Evolutionary conservation across 2,113 vertebrate species (phyloP).

Genomic region (Amphilophus citrinellus): DNA sequence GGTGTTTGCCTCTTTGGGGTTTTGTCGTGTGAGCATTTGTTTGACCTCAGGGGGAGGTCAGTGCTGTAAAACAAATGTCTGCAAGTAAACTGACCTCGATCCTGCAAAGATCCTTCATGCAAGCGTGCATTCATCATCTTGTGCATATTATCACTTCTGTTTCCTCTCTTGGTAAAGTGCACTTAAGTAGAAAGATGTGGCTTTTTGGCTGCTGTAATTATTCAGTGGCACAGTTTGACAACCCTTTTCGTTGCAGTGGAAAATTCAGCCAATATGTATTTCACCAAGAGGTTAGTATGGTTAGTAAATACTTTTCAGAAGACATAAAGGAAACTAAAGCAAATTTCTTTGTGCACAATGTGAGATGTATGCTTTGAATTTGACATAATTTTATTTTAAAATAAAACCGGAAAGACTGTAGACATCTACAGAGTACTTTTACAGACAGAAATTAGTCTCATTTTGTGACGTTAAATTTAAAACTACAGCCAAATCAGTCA

Average conservation of each 20-base stretch:
- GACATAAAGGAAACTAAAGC: not conserved
- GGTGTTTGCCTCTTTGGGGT: slow-evolving; percentile 10
- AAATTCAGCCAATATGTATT: not conserved
- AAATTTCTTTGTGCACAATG: not conserved
- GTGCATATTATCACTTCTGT: slow-evolving; percentile 19
- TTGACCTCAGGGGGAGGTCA: slow-evolving; percentile 37
- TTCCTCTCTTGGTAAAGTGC: slow-evolving; percentile 23
- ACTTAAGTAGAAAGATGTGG: slow-evolving; percentile 15
- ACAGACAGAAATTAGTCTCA: not conserved
- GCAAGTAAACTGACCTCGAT: slow-evolving; percentile 40
- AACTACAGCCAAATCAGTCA: not conserved
- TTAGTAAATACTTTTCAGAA: not conserved
- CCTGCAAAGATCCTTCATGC: slow-evolving; percentile 10
- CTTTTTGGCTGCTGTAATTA: slow-evolving; percentile 9
- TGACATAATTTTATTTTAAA: not conserved
- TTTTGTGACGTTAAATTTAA: not conserved
- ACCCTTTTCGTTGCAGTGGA: not conserved
- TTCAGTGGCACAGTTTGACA: slow-evolving; percentile 12
- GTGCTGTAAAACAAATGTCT: slow-evolving; percentile 5
- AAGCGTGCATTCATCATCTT: slow-evolving; percentile 25
- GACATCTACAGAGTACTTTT: not conserved
- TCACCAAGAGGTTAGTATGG: not conserved
- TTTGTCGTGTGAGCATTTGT: slow-evolving; percentile 25
- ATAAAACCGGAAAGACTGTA: not conserved
- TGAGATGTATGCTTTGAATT: not conserved